Evolutionary conservation across 2,113 vertebrate genomes (phyloP).

Genomic region (Pterophyllum scalare): DNA sequence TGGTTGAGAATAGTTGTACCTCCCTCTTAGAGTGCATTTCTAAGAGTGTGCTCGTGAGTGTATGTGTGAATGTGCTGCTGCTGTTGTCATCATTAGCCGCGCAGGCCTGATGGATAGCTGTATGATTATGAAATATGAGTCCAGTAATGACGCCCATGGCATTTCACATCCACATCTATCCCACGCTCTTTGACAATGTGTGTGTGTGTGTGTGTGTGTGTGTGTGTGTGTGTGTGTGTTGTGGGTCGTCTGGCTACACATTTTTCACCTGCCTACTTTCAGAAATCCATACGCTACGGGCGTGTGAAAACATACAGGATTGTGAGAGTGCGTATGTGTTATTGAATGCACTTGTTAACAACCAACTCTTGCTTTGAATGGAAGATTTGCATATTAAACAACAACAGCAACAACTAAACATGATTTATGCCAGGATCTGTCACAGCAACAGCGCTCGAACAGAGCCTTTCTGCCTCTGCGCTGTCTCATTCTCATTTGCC

Average conservation of each 20-base stretch:
- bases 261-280: conserved; percentile 3
- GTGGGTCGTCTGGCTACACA: conserved; percentile 10
- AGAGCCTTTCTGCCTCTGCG: conserved; percentile 40
- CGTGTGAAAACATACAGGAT: background rate
- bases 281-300: conserved; percentile 7
- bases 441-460: conserved; percentile 56
- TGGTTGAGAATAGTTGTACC: background rate
- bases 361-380: conserved; percentile 50
- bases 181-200: conserved; percentile 19
- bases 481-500: conserved; percentile 64
- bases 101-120: conserved; percentile 48
- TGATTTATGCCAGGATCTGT: conserved; percentile 73
- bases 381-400: conserved; percentile 75
- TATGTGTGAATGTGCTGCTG: conserved; percentile 1
- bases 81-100: conserved; percentile 58
- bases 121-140: conserved; percentile 63
- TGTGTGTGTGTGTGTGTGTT: background rate
- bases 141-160: conserved; percentile 57
- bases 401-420: conserved; percentile 62
- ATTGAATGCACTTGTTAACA: conserved; percentile 62
- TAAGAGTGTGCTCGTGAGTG: background rate
- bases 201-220: background rate
- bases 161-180: conserved; percentile 59
- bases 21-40: background rate
- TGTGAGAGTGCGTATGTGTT: conserved; percentile 14